Evolutionary conservation across 2,888 invertebrate genomes (phyloP).

Genomic region (Cataglyphis altisquamis): DNA sequence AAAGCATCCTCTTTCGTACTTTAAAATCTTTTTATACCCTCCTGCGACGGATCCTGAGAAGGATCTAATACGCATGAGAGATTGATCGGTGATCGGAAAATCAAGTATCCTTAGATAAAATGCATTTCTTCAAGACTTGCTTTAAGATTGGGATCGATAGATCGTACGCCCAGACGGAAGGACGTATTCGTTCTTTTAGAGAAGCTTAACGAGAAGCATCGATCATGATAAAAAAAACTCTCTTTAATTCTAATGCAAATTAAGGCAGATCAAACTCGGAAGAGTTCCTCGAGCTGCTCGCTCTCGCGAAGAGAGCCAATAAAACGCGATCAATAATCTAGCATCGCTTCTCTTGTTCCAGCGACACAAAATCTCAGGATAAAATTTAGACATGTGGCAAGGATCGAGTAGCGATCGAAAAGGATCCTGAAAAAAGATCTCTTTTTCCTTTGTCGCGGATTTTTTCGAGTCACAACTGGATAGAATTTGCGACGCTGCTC

Average conservation of each 20-base stretch:
- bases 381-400: not conserved
- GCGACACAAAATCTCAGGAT: slow-evolving; percentile 1
- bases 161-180: not conserved
- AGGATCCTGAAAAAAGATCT: not conserved
- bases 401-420: not conserved
- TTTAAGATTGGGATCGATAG: not conserved
- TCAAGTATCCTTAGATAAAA: not conserved
- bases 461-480: not conserved
- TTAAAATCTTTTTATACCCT: not conserved
- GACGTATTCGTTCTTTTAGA: not conserved
- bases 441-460: not conserved
- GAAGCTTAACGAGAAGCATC: not conserved
- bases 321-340: slow-evolving; percentile 16
- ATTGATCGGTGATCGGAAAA: not conserved
- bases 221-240: not conserved
- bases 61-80: not conserved
- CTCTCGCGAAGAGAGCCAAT: slow-evolving; percentile 4
- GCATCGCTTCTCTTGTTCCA: slow-evolving; percentile 20
- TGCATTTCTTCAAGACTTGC: slow-evolving; percentile 19
- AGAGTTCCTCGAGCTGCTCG: not conserved
- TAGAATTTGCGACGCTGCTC: not conserved
- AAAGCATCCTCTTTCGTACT: not conserved
- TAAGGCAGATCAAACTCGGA: not conserved
- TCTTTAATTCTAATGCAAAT: slow-evolving; percentile 25
- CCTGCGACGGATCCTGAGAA: not conserved